A percentile compares a stretch with the other conserved stretches of the same genome.
phyloP scores from a whole-genome alignment of 2,888 invertebrate species.

The Diogma glabrata region DNA sequence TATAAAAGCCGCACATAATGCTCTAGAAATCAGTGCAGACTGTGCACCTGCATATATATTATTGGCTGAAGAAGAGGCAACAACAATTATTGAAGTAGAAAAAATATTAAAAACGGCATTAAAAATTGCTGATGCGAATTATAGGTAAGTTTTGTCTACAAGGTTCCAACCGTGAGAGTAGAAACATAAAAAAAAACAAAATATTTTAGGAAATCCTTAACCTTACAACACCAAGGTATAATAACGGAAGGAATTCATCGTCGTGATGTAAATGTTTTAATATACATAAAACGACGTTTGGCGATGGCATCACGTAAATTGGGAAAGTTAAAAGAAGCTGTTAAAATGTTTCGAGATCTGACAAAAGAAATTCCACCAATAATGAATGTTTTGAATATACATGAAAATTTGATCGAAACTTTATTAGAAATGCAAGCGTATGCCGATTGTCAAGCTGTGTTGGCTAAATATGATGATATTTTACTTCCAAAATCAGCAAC shows the following conservation, averaged over 20 bases:
- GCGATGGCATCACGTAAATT: constrained; percentile 97
- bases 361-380: constrained; percentile 94
- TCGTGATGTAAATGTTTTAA: constrained; percentile 84
- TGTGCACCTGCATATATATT: constrained; percentile 92
- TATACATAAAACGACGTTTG: constrained; percentile 83
- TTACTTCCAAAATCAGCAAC: constrained; percentile 89
- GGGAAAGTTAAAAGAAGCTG: constrained; percentile 87
- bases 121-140: constrained; percentile 72
- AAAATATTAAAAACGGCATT: constrained; percentile 71
- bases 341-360: constrained; percentile 92
- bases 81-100: constrained; percentile 80
- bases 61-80: constrained; percentile 92
- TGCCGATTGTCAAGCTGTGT: constrained; percentile 87
- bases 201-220: constrained; percentile 51
- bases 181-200: background rate
- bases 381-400: constrained; percentile 84
- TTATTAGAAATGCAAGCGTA: constrained; percentile 92
- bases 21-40: constrained; percentile 75
- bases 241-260: constrained; percentile 66
- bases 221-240: constrained; percentile 62
- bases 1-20: constrained; percentile 82
- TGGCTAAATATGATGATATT: constrained; percentile 87
- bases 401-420: constrained; percentile 93
- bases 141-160: constrained; percentile 31
- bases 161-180: background rate